phyloP scores from a whole-genome alignment of 2,888 invertebrate genomes.

The Peribatodes rhomboidaria region DNA sequence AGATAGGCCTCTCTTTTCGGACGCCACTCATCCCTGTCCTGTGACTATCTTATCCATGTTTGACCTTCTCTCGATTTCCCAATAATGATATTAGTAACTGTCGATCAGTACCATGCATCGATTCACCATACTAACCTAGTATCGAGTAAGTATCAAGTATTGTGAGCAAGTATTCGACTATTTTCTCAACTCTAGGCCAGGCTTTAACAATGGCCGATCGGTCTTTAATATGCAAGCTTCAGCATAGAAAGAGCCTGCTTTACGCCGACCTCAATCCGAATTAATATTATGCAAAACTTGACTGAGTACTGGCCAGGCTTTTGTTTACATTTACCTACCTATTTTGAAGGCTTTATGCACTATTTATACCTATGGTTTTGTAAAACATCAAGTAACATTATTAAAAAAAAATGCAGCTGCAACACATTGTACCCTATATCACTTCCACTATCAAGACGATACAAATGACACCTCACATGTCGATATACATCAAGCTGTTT shows the following conservation, averaged over 20 bases:
- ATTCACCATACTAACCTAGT: not conserved
- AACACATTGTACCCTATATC: too few relatives aligned
- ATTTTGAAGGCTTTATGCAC: not conserved
- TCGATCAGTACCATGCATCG: not conserved
- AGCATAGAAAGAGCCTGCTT: conserved; percentile 44
- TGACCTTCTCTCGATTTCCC: too few relatives aligned
- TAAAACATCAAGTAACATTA: too few relatives aligned
- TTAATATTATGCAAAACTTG: conserved; percentile 41
- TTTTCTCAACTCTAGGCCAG: conserved; percentile 9
- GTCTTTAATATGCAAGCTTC: conserved; percentile 42
- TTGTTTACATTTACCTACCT: conserved; percentile 18
- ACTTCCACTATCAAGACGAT: too few relatives aligned
- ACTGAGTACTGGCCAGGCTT: conserved; percentile 16
- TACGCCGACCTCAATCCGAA: conserved; percentile 41
- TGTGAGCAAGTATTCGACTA: not conserved
- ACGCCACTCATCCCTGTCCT: too few relatives aligned
- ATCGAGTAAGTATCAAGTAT: conserved; percentile 3
- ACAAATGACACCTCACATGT: too few relatives aligned
- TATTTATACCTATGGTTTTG: not conserved
- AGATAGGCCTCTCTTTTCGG: too few relatives aligned
- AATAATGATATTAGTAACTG: too few relatives aligned
- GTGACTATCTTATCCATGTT: too few relatives aligned
- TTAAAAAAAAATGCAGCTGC: too few relatives aligned
- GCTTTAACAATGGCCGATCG: conserved; percentile 44
- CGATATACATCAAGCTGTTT: too few relatives aligned